A percentile compares a stretch with the other conserved stretches of the same genome.
Conservation (phyloP, 2,888 invertebrate genomes). For the Nemurella pictetii region DNA sequence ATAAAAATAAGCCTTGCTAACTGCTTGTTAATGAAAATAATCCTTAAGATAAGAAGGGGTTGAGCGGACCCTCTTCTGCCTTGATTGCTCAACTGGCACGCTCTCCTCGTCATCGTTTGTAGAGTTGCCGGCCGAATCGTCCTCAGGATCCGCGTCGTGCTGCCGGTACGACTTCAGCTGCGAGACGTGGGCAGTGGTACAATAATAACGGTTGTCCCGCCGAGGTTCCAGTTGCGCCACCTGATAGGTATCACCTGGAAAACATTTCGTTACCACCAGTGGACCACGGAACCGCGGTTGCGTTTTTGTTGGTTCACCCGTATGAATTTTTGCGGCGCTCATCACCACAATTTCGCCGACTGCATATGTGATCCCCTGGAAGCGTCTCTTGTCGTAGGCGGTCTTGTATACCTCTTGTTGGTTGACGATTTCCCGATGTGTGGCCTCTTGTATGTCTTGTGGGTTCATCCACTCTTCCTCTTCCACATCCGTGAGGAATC, state of each 20-base stretch:
- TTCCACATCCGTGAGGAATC: neutral
- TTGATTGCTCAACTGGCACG: neutral
- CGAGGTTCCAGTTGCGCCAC: neutral
- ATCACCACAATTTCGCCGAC: neutral
- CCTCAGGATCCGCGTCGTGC: neutral
- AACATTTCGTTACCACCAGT: neutral
- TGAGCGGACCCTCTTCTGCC: neutral
- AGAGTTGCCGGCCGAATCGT: neutral
- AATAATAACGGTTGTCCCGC: neutral
- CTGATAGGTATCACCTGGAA: neutral
- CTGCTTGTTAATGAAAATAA: neutral
- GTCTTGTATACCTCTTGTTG: neutral
- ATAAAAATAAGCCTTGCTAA: too few relatives aligned
- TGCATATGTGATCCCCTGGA: neutral
- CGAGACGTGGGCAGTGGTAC: slow-evolving; percentile 14
- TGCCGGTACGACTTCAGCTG: slow-evolving; percentile 1
- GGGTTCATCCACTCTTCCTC: neutral
- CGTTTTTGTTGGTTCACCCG: neutral
- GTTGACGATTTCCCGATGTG: neutral
- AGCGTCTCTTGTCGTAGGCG: neutral
- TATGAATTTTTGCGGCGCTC: neutral
- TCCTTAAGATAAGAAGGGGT: neutral
- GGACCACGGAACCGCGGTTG: neutral
- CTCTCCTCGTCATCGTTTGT: too few relatives aligned
- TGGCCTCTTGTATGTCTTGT: neutral